Conservation (phyloP, 1,140 invertebrate species). For the Leptinotarsa undecemlineata region DNA sequence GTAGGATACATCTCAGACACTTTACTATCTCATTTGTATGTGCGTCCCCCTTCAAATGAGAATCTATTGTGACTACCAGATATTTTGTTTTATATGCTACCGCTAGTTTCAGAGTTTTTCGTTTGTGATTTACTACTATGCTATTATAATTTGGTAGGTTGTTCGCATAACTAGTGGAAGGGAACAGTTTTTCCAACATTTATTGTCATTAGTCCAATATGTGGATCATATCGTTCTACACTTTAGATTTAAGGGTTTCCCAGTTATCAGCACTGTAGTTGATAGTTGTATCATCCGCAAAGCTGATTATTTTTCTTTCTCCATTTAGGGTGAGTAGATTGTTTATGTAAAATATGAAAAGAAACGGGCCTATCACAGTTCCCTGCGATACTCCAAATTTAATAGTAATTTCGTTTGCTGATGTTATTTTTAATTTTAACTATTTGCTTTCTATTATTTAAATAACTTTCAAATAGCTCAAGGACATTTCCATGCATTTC, state of each 20-base stretch:
- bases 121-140: not conserved
- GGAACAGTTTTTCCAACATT: constrained; percentile 22
- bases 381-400: constrained; percentile 30
- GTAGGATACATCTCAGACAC: not conserved
- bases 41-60: not conserved
- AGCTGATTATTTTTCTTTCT: constrained; percentile 7
- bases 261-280: not conserved
- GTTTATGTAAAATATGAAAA: constrained; percentile 26
- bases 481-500: constrained; percentile 40
- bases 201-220: constrained; percentile 13
- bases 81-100: constrained; percentile 2
- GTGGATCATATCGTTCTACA: not conserved
- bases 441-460: constrained; percentile 21
- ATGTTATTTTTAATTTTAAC: not conserved
- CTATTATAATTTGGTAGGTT: constrained; percentile 10
- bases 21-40: constrained; percentile 11
- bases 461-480: constrained; percentile 30
- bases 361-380: constrained; percentile 17
- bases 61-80: constrained; percentile 22
- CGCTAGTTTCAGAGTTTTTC: not conserved
- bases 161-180: constrained; percentile 1
- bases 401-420: not conserved
- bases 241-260: not conserved
- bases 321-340: constrained; percentile 1
- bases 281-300: constrained; percentile 25